Percentiles rank a stretch among this genome's conserved stretches.
phyloP scores from a whole-genome alignment of 2,797 vertebrate species.

The Galagoides demidoff region DNA sequence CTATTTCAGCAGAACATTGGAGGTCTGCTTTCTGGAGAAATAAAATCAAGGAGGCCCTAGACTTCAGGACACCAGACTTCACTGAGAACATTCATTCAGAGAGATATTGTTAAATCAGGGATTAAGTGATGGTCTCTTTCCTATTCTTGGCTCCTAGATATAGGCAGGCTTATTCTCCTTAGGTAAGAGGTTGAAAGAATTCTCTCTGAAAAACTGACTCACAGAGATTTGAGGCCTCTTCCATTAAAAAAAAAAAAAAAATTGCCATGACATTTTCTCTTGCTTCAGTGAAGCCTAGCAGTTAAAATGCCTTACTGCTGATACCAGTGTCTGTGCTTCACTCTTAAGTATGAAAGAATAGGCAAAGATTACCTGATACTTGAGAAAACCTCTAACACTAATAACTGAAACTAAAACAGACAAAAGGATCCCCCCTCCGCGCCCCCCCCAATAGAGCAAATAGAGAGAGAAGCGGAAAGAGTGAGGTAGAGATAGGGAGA shows the following conservation, averaged over 20 bases:
- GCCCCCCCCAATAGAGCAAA: background rate
- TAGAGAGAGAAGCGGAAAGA: background rate
- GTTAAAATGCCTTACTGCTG: background rate
- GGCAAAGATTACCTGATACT: background rate
- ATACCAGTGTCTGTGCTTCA: background rate
- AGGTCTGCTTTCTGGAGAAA: conserved; percentile 20
- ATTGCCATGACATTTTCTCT: background rate
- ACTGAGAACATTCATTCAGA: background rate
- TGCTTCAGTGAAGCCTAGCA: background rate
- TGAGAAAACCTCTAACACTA: background rate
- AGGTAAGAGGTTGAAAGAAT: background rate
- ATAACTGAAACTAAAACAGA: background rate
- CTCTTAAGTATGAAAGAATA: conserved; percentile 5
- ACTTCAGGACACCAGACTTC: conserved; percentile 11
- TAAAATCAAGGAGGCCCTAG: conserved; percentile 7
- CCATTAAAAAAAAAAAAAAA: background rate
- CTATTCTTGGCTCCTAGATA: background rate
- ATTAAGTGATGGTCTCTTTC: background rate
- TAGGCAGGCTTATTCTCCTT: background rate
- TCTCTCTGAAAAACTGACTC: conserved; percentile 5
- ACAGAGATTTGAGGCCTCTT: background rate
- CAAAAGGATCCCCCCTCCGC: background rate
- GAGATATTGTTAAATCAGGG: background rate
- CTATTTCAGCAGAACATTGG: conserved; percentile 39
- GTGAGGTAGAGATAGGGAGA: background rate